These are phyloP conservation scores for Sipha maydis DNA, from an alignment of 2,888 invertebrate species.

Conservation along the genomic window DNA sequence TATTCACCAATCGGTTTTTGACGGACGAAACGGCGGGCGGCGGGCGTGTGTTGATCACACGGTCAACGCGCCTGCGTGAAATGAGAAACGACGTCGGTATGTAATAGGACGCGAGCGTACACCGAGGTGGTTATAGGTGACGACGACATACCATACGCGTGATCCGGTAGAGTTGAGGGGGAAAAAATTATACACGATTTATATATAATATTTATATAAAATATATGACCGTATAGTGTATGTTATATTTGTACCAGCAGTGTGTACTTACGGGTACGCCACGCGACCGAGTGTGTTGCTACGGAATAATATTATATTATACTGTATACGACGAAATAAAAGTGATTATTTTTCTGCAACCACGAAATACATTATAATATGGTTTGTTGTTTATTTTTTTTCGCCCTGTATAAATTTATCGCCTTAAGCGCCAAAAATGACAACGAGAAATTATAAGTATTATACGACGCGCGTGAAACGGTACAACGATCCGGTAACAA, in stretches of 20 bases:
- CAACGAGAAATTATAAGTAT: not conserved
- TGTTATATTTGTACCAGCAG: no score
- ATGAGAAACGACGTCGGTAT: slow-evolving; percentile 10
- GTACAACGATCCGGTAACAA: slow-evolving; percentile 16
- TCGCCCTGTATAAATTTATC: slow-evolving; percentile 28
- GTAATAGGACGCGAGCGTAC: not conserved
- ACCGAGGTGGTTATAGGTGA: not conserved
- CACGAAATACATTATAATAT: not conserved
- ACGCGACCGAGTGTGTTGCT: no score
- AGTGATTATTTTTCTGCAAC: not conserved
- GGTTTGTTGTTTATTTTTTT: not conserved
- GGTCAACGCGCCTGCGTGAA: slow-evolving; percentile 13
- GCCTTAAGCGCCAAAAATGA: slow-evolving; percentile 37
- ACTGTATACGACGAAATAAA: not conserved
- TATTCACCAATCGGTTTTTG: slow-evolving; percentile 2
- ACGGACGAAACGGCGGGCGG: not conserved
- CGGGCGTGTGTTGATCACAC: not conserved
- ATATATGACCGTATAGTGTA: no score
- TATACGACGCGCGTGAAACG: slow-evolving; percentile 28
- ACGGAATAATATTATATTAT: not conserved
- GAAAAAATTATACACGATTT: not conserved
- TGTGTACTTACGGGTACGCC: no score
- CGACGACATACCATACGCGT: not conserved
- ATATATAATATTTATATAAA: not conserved
- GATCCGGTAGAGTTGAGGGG: not conserved